Conservation (phyloP, 2,113 vertebrate species). For the Chelonoidis abingdonii region DNA sequence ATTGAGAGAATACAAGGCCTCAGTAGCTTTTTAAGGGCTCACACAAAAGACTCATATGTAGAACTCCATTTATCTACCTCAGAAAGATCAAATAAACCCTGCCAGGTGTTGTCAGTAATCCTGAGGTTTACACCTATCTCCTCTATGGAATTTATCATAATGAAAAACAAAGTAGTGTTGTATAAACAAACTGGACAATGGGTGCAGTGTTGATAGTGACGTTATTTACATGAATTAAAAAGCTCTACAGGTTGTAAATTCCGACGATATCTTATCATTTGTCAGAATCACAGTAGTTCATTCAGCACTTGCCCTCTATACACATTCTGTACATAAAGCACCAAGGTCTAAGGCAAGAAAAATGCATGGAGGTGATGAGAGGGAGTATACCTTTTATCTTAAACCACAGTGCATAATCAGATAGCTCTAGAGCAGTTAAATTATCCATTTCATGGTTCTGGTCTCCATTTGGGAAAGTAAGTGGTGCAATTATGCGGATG, state of each 20-base stretch:
- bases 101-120: neutral
- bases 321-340: neutral
- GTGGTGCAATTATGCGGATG: neutral
- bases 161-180: neutral
- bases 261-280: neutral
- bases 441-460: neutral
- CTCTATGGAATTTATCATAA: neutral
- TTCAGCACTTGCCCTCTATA: neutral
- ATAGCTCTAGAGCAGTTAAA: neutral
- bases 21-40: neutral
- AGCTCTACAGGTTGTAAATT: neutral
- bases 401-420: neutral
- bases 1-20: neutral
- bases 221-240: neutral
- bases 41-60: fast-evolving
- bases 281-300: neutral
- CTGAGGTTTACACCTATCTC: neutral
- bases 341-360: neutral
- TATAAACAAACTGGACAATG: neutral
- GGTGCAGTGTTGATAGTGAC: fast-evolving
- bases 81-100: neutral
- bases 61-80: neutral
- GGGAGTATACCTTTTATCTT: neutral
- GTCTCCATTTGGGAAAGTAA: neutral
- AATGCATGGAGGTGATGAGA: neutral